phyloP scores from a whole-genome alignment of 2,888 invertebrate species.

The Aethes cnicana region DNA sequence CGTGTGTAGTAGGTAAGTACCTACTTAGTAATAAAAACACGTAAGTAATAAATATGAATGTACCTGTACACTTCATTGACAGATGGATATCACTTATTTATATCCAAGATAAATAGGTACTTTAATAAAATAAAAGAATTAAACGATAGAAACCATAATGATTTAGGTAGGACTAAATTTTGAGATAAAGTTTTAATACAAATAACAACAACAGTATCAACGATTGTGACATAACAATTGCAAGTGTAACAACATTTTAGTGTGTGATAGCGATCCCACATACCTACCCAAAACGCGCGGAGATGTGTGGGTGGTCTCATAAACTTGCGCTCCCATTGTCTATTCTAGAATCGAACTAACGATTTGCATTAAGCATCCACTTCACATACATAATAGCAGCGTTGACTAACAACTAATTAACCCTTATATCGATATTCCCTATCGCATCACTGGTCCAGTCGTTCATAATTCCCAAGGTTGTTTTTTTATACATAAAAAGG shows the following conservation, averaged over 20 bases:
- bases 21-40: neutral
- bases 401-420: slow-evolving; percentile 72
- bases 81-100: too few relatives aligned
- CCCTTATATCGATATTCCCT: slow-evolving; percentile 70
- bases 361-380: slow-evolving; percentile 78
- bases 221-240: slow-evolving; percentile 21
- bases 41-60: neutral
- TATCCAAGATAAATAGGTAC: too few relatives aligned
- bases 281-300: slow-evolving; percentile 47
- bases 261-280: slow-evolving; percentile 28
- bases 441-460: slow-evolving; percentile 62
- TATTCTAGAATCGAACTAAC: slow-evolving; percentile 80
- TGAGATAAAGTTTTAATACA: neutral
- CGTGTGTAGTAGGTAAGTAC: too few relatives aligned
- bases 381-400: slow-evolving; percentile 73
- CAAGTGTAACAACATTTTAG: slow-evolving; percentile 7
- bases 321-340: slow-evolving; percentile 75
- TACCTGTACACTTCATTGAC: neutral
- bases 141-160: neutral
- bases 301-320: slow-evolving; percentile 77
- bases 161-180: neutral
- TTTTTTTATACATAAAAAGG: neutral
- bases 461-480: slow-evolving; percentile 34
- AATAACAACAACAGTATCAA: slow-evolving; percentile 3
- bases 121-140: too few relatives aligned